phyloP scores from a whole-genome alignment of 2,113 vertebrate species.

The Anolis carolinensis region DNA sequence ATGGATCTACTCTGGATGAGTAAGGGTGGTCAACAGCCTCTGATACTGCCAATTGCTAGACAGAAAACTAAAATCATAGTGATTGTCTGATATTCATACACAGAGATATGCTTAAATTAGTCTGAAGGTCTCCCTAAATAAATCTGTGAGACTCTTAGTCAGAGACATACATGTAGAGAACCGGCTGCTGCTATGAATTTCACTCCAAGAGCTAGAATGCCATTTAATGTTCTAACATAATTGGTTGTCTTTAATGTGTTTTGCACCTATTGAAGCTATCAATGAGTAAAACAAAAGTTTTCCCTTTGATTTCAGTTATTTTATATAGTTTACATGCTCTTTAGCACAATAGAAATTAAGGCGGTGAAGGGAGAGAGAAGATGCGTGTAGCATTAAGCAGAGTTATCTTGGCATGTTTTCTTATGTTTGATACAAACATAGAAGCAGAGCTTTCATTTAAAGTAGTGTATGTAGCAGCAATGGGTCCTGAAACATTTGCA shows the following conservation, averaged over 20 bases:
- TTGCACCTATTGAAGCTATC: neutral
- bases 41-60: neutral
- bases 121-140: neutral
- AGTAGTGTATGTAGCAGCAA: neutral
- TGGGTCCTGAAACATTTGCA: neutral
- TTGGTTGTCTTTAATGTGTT: neutral
- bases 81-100: neutral
- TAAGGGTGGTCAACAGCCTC: neutral
- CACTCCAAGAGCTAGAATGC: neutral
- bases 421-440: neutral
- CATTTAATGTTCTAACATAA: neutral
- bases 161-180: neutral
- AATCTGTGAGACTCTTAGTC: neutral
- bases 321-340: neutral
- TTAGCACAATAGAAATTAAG: neutral
- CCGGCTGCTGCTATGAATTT: neutral
- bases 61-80: neutral
- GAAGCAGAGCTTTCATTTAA: neutral
- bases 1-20: neutral
- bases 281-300: neutral
- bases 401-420: neutral
- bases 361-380: neutral
- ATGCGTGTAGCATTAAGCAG: neutral
- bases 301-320: neutral
- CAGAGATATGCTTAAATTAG: neutral